Evolutionary conservation across 2,888 invertebrate species (phyloP), one percentile per base, ranked within the genome.

Genomic region (Microctonus brassicae): DNA sequence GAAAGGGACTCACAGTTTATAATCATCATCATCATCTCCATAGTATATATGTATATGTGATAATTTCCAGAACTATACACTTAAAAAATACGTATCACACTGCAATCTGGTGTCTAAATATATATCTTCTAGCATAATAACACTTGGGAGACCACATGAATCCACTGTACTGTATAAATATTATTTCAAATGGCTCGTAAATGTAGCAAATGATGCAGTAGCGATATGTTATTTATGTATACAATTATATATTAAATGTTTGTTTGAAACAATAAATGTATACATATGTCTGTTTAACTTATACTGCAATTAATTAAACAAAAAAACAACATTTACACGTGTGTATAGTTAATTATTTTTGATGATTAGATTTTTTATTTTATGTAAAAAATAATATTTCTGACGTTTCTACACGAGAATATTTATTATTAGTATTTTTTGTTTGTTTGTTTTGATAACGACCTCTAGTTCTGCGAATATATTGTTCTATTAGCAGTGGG

Each of bases 401-500:
- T 29, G 29, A 29, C 29, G 29, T 29, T 29, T 29, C 7, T 5
- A 29, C 29, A 29, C 4, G 29, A 29, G 7, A 7, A 29, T 29
- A 29, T 29, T 29, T 29, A 5, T 29, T 29, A 5, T 29, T 29
- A 5, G 3, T 29, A 5, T 7, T 29, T 29, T 5, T 29, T 29
- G 7, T 29, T 29, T 29, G 7, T 29, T 29, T 29, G 7, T 29
- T 29, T 29, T 29, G 47, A 47, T 47, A 47, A 47, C 17, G 47
- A 47, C 47, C 47, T 47, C 47, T n/a, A 47, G 17, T n/a, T 47
- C 47, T 17, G 47, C 47, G 47, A 47, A 47, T 47, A 47, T 47
- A 47, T 47, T 47, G 6, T 47, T 7, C 47, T 20, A 47, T 47
- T 47, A 47, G 47, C 47, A n/a, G 17, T n/a, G n/a, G n/a, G n/a